Conservation (phyloP, 2,888 invertebrate genomes). For the Charanyca ferruginea region DNA sequence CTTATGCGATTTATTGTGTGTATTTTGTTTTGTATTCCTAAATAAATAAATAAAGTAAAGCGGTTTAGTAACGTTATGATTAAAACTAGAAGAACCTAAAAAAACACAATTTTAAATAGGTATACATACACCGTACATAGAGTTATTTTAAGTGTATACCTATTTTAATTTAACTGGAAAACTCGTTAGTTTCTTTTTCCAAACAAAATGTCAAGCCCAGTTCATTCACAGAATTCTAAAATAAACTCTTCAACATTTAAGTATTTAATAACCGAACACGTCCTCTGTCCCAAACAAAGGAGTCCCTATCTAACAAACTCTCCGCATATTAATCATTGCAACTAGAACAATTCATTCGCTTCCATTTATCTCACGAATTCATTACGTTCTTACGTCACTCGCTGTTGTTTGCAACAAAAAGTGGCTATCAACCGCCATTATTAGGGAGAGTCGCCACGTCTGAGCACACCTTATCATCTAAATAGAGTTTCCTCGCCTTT, state of each 20-base stretch:
- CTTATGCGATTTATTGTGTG: too few species aligned
- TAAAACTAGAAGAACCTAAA: too few species aligned
- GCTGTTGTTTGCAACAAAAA: constrained; percentile 49
- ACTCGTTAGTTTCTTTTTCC: background rate
- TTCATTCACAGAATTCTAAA: background rate
- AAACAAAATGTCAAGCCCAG: background rate
- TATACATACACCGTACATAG: too few species aligned
- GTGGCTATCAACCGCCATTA: constrained; percentile 35
- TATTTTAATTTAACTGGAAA: background rate
- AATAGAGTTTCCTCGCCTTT: constrained; percentile 58
- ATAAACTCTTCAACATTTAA: constrained; percentile 14
- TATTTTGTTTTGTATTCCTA: too few species aligned
- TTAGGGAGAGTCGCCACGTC: constrained; percentile 44
- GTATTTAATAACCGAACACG: constrained; percentile 6
- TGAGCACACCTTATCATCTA: constrained; percentile 53
- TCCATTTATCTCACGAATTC: constrained; percentile 53
- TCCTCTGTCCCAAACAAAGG: constrained; percentile 30
- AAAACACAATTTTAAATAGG: too few species aligned
- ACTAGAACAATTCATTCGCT: constrained; percentile 38
- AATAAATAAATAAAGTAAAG: too few species aligned
- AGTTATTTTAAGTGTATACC: too few species aligned
- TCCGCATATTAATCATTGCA: constrained; percentile 51
- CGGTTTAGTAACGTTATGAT: too few species aligned
- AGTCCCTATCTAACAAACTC: constrained; percentile 16
- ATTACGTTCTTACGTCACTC: constrained; percentile 32